Percentiles rank a stretch among this genome's conserved stretches.
These are phyloP conservation scores for Squalus acanthias DNA, from an alignment of 2,797 vertebrate genomes.

Conservation along the genomic window DNA sequence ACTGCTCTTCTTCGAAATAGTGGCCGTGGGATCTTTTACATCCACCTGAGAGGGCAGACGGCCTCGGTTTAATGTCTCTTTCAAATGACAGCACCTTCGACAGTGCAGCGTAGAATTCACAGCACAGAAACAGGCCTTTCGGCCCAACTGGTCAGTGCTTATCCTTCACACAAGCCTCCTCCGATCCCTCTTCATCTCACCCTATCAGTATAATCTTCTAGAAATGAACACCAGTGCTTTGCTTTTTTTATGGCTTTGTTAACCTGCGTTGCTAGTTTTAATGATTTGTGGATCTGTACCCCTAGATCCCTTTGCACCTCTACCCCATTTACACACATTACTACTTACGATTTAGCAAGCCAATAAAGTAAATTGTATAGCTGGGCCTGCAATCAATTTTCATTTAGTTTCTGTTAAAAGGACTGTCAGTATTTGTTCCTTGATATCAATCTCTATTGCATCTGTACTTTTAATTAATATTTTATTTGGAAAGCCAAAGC, in stretches of 20 bases:
- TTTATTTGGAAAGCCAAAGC: background rate
- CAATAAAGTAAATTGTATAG: background rate
- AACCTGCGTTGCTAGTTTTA: background rate
- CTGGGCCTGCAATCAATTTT: background rate
- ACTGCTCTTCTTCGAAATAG: background rate
- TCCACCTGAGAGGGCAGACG: background rate
- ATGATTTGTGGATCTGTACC: background rate
- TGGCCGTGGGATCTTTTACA: background rate
- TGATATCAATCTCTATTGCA: background rate
- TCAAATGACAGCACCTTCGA: background rate
- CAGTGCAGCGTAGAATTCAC: background rate
- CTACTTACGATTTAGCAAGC: background rate
- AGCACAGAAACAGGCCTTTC: background rate
- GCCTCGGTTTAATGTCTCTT: background rate
- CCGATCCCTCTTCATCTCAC: background rate
- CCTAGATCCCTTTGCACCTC: background rate
- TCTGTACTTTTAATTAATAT: conserved; percentile 15
- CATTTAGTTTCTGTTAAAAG: background rate
- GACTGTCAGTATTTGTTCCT: background rate
- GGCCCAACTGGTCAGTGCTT: background rate
- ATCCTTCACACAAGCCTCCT: background rate
- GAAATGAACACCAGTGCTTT: background rate
- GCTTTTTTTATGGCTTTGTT: background rate
- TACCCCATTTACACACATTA: background rate
- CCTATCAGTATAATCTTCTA: background rate